phyloP scores from a whole-genome alignment of 2,113 vertebrate species.

The Chionis minor region DNA sequence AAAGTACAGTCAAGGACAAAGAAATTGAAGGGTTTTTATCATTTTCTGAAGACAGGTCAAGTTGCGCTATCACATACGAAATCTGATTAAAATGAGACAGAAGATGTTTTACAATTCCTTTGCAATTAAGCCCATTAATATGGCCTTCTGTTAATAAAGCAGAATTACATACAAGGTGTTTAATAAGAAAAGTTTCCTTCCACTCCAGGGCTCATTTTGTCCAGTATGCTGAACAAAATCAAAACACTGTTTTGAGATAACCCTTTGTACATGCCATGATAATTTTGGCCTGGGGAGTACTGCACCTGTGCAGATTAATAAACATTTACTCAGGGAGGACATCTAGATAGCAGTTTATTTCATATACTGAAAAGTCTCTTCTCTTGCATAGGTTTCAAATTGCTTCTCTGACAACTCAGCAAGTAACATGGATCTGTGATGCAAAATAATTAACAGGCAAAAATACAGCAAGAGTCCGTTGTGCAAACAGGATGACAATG shows the following conservation, averaged over 20 bases:
- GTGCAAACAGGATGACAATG: neutral
- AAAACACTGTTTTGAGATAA: neutral
- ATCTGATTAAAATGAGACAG: neutral
- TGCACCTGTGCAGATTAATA: neutral
- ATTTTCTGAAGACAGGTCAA: neutral
- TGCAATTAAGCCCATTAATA: neutral
- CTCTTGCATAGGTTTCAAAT: neutral
- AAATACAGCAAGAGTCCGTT: neutral
- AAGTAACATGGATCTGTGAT: neutral
- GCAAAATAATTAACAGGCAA: neutral
- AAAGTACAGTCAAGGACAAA: neutral
- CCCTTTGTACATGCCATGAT: neutral
- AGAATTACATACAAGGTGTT: neutral
- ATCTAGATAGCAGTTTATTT: neutral
- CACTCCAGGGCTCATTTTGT: neutral
- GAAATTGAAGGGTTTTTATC: neutral
- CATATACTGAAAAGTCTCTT: neutral
- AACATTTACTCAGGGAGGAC: neutral
- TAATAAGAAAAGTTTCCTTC: neutral
- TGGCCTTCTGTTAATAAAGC: neutral
- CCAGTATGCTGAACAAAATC: neutral
- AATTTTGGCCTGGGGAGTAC: neutral
- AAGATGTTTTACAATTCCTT: neutral
- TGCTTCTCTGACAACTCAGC: neutral
- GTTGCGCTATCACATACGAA: neutral